A percentile compares a stretch with the other conserved stretches of the same genome.
Evolutionary conservation across 2,113 vertebrate genomes (phyloP).

Genomic region (Thalassoma bifasciatum): DNA sequence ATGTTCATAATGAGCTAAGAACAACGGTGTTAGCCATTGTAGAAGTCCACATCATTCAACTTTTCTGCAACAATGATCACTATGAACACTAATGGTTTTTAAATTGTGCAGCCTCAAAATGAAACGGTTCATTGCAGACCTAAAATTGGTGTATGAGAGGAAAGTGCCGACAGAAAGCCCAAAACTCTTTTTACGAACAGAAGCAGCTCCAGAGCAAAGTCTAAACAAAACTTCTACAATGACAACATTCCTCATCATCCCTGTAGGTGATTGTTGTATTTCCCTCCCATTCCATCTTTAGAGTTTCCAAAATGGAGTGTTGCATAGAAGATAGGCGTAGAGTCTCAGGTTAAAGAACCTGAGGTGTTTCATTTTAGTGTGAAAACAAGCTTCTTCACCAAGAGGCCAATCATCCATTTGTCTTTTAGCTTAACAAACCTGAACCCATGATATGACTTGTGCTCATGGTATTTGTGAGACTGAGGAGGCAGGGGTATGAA

Average conservation of each 20-base stretch:
- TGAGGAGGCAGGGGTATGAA: constrained; percentile 71
- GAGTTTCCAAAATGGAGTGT: constrained; percentile 49
- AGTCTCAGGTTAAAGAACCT: constrained; percentile 25
- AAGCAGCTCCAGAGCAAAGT: not conserved
- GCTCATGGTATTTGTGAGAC: constrained; percentile 54
- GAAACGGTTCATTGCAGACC: not conserved
- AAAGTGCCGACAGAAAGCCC: not conserved
- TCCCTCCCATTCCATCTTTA: constrained; percentile 45
- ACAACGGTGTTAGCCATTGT: constrained; percentile 14
- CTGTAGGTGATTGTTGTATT: constrained; percentile 62
- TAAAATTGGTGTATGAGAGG: not conserved
- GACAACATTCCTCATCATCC: constrained; percentile 40
- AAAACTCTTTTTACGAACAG: not conserved
- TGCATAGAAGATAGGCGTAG: constrained; percentile 49
- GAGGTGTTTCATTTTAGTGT: constrained; percentile 36
- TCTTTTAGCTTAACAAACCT: constrained; percentile 58
- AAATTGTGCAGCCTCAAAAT: not conserved
- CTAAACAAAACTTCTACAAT: constrained; percentile 46
- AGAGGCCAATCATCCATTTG: constrained; percentile 38
- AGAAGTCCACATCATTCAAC: constrained; percentile 37
- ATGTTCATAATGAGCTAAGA: constrained; percentile 24
- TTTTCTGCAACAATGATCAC: not conserved
- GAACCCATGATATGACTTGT: constrained; percentile 41
- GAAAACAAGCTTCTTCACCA: constrained; percentile 15
- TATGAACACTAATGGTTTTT: not conserved